A percentile compares a stretch with the other conserved stretches of the same genome.
Conservation (phyloP, 2,797 vertebrate genomes). For the Pseudotriccus pelzelni region DNA sequence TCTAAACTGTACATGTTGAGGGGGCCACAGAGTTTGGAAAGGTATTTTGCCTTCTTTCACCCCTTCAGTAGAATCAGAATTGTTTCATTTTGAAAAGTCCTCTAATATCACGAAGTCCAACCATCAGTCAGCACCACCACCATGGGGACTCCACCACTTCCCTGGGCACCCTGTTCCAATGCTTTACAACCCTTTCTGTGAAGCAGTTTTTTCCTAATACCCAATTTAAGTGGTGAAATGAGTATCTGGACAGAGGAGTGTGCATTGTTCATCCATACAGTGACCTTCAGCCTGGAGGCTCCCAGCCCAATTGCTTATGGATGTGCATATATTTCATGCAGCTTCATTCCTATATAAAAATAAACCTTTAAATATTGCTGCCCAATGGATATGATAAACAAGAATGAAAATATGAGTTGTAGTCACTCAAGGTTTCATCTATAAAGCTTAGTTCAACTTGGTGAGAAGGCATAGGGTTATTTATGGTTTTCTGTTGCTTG, state of each 20-base stretch:
- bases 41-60: not conserved
- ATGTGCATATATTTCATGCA: not conserved
- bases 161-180: not conserved
- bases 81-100: not conserved
- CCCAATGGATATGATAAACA: not conserved
- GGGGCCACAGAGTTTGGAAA: not conserved
- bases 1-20: not conserved
- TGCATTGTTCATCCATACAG: accelerated
- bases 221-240: accelerated
- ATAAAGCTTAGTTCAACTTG: not conserved
- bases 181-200: not conserved
- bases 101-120: not conserved
- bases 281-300: not conserved
- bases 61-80: too few species aligned
- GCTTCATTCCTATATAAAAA: not conserved
- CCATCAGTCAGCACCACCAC: not conserved
- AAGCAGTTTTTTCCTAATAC: not conserved
- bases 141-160: not conserved
- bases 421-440: not conserved
- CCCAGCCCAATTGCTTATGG: accelerated
- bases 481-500: not conserved
- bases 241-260: accelerated
- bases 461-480: not conserved
- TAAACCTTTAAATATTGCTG: not conserved
- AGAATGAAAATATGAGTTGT: not conserved